These are phyloP conservation scores for Sisyra terminalis DNA, from an alignment of 2,888 invertebrate genomes.

Conservation along the genomic window DNA sequence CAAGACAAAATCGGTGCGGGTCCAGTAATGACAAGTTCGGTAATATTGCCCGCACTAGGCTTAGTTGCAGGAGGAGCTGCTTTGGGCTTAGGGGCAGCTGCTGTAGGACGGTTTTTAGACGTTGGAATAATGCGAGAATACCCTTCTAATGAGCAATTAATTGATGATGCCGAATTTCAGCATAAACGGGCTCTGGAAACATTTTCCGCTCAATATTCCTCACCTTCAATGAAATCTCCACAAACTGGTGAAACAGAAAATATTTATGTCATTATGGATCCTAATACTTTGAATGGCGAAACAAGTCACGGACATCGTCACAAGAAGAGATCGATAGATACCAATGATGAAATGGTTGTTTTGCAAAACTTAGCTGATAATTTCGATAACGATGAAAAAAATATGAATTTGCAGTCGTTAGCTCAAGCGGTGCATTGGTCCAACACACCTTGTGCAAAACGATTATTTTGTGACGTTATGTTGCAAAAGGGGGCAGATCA, in stretches of 20 bases:
- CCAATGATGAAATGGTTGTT: slow-evolving; percentile 25
- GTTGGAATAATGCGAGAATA: slow-evolving; percentile 39
- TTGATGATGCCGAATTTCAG: slow-evolving; percentile 31
- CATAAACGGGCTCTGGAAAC: slow-evolving; percentile 35
- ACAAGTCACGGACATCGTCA: slow-evolving; percentile 7
- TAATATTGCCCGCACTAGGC: slow-evolving; percentile 58
- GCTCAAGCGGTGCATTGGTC: slow-evolving; percentile 39
- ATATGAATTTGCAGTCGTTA: slow-evolving; percentile 8
- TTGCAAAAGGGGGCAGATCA: slow-evolving; percentile 51
- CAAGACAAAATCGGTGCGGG: slow-evolving; percentile 48
- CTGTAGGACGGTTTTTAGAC: slow-evolving; percentile 54
- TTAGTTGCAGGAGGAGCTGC: slow-evolving; percentile 72
- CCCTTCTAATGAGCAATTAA: slow-evolving; percentile 12
- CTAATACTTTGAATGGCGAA: slow-evolving; percentile 4
- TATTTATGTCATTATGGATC: slow-evolving; percentile 17
- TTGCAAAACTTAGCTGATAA: slow-evolving; percentile 21
- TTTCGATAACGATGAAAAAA: slow-evolving; percentile 22
- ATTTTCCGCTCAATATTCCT: slow-evolving; percentile 1
- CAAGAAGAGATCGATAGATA: slow-evolving; percentile 16
- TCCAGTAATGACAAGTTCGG: slow-evolving; percentile 36
- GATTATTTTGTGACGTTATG: slow-evolving; percentile 61
- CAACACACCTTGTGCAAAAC: slow-evolving; percentile 61
- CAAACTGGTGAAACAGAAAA: too few relatives aligned
- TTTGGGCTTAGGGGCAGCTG: slow-evolving; percentile 63
- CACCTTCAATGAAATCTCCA: not conserved